Evolutionary conservation across 2,797 vertebrate species (phyloP).

Genomic region (Tangara arthus): DNA sequence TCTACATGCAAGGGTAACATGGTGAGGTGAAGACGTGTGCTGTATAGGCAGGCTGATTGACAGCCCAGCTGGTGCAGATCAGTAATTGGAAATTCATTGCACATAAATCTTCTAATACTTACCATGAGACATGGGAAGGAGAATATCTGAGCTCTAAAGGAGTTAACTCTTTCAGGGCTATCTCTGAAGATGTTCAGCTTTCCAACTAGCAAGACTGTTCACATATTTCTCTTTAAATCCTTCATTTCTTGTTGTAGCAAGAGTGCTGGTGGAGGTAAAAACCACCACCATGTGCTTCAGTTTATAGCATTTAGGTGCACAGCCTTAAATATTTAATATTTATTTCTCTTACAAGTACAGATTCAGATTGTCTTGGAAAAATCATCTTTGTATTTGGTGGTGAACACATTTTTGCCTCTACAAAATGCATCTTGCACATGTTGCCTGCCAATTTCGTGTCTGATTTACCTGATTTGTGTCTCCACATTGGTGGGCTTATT

Average conservation of each 20-base stretch:
- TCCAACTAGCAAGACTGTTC: not conserved
- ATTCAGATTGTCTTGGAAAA: conserved; percentile 37
- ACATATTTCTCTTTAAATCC: conserved; percentile 53
- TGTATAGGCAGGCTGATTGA: conserved; percentile 72
- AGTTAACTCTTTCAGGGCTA: conserved; percentile 72
- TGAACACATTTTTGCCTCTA: conserved; percentile 50
- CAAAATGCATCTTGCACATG: not conserved
- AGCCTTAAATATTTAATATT: conserved; percentile 46
- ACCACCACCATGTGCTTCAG: conserved; percentile 11
- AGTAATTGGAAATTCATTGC: conserved; percentile 81
- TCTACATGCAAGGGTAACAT: conserved; percentile 31
- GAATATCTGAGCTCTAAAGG: conserved; percentile 56
- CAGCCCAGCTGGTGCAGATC: conserved; percentile 76
- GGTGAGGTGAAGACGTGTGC: conserved; percentile 59
- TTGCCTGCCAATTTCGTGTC: conserved; percentile 56
- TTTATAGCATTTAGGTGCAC: conserved; percentile 33
- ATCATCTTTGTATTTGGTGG: conserved; percentile 3
- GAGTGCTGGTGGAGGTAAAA: conserved; percentile 32
- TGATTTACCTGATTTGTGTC: conserved; percentile 65
- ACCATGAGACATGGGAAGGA: conserved; percentile 64
- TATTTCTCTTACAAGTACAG: conserved; percentile 6
- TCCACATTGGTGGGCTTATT: conserved; percentile 62
- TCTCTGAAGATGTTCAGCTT: conserved; percentile 22
- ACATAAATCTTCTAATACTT: conserved; percentile 80
- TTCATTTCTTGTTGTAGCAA: not conserved